Evolutionary conservation across 1,140 invertebrate genomes (phyloP).

Genomic region (Hypothenemus hampei): DNA sequence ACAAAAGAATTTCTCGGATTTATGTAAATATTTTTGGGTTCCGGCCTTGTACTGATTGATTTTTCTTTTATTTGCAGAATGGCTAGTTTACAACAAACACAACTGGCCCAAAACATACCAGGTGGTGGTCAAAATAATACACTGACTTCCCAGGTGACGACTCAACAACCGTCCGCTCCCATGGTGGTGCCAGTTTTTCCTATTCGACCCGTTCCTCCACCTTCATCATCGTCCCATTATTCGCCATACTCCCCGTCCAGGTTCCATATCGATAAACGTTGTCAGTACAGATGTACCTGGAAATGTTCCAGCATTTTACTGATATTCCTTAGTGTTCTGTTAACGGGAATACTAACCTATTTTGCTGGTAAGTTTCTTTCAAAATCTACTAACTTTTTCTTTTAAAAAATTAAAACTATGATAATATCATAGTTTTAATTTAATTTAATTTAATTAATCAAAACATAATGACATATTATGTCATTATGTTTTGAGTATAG

Average conservation of each 20-base stretch:
- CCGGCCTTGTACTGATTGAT: neutral
- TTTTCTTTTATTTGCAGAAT: slow-evolving; percentile 45
- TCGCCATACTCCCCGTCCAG: slow-evolving; percentile 81
- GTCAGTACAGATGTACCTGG: slow-evolving; percentile 90
- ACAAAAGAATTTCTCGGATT: slow-evolving; percentile 24
- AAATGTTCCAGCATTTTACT: slow-evolving; percentile 88
- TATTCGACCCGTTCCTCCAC: slow-evolving; percentile 61
- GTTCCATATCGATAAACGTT: slow-evolving; percentile 90
- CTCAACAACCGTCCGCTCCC: slow-evolving; percentile 53
- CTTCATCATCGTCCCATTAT: slow-evolving; percentile 70
- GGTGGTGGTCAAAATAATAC: slow-evolving; percentile 45
- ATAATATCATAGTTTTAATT: too few relatives aligned
- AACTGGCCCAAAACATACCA: slow-evolving; percentile 40
- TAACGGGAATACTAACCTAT: slow-evolving; percentile 88
- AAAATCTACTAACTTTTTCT: too few relatives aligned
- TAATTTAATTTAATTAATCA: too few relatives aligned
- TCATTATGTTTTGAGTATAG: too few relatives aligned
- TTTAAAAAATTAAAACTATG: too few relatives aligned
- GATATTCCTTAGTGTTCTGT: slow-evolving; percentile 79
- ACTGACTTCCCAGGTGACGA: slow-evolving; percentile 41
- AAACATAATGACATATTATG: too few relatives aligned
- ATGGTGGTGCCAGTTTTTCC: slow-evolving; percentile 78
- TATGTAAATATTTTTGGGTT: slow-evolving; percentile 23
- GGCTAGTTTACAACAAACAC: slow-evolving; percentile 50
- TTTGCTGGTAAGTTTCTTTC: slow-evolving; percentile 85